Evolutionary conservation across 2,888 invertebrate genomes (phyloP).

Genomic region (Drosophila nr. perissopoda): DNA sequence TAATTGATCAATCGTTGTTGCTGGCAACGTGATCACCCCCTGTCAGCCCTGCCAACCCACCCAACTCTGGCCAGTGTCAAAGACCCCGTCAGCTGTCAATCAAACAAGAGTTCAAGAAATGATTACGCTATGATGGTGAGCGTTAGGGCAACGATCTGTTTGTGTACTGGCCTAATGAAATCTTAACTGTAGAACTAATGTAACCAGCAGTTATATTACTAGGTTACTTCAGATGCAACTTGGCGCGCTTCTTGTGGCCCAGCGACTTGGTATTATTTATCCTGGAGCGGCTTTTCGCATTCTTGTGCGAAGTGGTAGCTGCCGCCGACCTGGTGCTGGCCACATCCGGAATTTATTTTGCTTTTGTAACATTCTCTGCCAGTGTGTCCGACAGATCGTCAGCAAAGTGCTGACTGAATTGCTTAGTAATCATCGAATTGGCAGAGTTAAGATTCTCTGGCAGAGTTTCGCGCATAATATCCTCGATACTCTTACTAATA

Average conservation of each 20-base stretch:
- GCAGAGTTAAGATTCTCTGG: slow-evolving; percentile 24
- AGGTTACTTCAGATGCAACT: slow-evolving; percentile 9
- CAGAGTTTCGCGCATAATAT: too few species aligned
- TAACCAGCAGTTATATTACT: not conserved
- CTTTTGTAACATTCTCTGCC: not conserved
- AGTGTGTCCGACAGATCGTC: not conserved
- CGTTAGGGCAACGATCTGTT: slow-evolving; percentile 15
- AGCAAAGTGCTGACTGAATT: not conserved
- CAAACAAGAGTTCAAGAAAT: too few species aligned
- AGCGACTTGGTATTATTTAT: slow-evolving; percentile 8
- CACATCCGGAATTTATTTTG: not conserved
- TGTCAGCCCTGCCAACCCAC: not conserved
- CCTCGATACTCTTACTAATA: not conserved
- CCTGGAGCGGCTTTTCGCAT: slow-evolving; percentile 2
- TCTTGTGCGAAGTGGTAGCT: not conserved
- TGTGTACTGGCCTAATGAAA: slow-evolving; percentile 22
- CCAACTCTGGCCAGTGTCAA: slow-evolving; percentile 12
- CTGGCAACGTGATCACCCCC: not conserved
- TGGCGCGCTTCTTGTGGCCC: slow-evolving; percentile 20
- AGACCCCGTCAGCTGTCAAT: slow-evolving; percentile 15
- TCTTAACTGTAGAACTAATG: not conserved
- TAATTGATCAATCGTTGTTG: slow-evolving; percentile 44
- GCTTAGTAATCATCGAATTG: slow-evolving; percentile 10
- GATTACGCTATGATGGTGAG: not conserved
- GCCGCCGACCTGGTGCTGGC: slow-evolving; percentile 25